Conservation (phyloP, 2,113 vertebrate species). For the Corapipo altera region DNA sequence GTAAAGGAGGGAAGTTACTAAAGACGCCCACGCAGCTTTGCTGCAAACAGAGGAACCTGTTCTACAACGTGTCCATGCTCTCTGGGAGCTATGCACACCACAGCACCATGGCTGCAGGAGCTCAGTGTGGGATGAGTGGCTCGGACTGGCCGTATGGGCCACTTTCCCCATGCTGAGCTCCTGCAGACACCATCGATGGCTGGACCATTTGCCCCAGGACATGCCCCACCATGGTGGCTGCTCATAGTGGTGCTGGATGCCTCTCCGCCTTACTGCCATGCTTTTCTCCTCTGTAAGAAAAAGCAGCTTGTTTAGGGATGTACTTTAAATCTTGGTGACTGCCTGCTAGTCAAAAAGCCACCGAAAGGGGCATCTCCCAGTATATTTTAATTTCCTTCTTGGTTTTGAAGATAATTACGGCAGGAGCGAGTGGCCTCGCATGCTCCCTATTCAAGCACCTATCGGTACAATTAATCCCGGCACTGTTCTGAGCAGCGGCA, state of each 20-base stretch:
- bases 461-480: constrained; percentile 72
- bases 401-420: constrained; percentile 28
- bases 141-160: rapidly evolving
- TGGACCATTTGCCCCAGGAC: not conserved
- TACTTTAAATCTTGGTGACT: not conserved
- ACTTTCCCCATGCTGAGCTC: rapidly evolving
- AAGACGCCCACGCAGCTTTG: not conserved
- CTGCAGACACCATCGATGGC: not conserved
- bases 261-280: not conserved
- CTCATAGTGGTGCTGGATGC: rapidly evolving
- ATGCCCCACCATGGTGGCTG: not conserved
- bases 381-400: constrained; percentile 32
- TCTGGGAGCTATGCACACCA: not conserved
- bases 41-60: constrained; percentile 51
- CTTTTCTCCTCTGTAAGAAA: not conserved
- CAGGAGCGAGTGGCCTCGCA: not conserved
- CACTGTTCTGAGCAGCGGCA: constrained; percentile 58
- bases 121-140: rapidly evolving
- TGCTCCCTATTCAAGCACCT: constrained; percentile 71
- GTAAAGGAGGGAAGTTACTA: constrained; percentile 42
- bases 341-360: not conserved
- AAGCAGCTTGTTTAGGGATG: not conserved
- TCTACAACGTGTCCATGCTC: constrained; percentile 5
- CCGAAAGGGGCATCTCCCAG: not conserved
- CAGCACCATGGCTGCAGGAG: not conserved